A percentile compares a stretch with the other conserved stretches of the same genome.
phyloP scores from a whole-genome alignment of 30 jellyfish, hydroid and myxozoan genomes.

The Hydra vulgaris region DNA sequence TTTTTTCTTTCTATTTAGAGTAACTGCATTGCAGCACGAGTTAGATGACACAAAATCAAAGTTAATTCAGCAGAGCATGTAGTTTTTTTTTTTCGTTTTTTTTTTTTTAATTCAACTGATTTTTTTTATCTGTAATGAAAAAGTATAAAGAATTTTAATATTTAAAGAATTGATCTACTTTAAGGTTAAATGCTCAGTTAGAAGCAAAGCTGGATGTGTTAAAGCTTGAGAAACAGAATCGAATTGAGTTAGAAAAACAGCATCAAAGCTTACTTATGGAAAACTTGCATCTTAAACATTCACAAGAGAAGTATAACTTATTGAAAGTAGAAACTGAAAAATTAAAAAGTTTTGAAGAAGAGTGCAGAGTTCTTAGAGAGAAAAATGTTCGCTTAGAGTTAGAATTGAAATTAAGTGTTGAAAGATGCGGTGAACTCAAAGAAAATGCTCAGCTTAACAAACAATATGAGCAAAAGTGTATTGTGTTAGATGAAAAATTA shows the following conservation, averaged over 20 bases:
- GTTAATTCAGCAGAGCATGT: background rate
- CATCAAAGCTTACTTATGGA: constrained; percentile 11
- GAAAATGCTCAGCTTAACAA: background rate
- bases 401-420: background rate
- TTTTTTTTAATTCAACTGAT: background rate
- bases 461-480: background rate
- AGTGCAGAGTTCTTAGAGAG: constrained; percentile 6
- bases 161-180: too few relatives aligned
- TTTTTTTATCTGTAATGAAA: background rate
- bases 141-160: too few relatives aligned
- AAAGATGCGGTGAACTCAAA: background rate
- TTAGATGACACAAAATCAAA: background rate
- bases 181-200: background rate
- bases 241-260: background rate
- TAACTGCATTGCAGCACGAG: background rate
- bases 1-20: background rate
- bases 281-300: background rate
- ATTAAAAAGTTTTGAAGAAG: background rate
- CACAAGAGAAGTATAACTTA: background rate
- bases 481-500: background rate
- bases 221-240: background rate
- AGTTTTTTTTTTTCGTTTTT: background rate
- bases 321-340: constrained; percentile 3
- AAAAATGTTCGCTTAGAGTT: background rate
- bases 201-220: constrained; percentile 9